phyloP scores from a whole-genome alignment of 2,797 vertebrate species.

The Anisognathus igniventris region DNA sequence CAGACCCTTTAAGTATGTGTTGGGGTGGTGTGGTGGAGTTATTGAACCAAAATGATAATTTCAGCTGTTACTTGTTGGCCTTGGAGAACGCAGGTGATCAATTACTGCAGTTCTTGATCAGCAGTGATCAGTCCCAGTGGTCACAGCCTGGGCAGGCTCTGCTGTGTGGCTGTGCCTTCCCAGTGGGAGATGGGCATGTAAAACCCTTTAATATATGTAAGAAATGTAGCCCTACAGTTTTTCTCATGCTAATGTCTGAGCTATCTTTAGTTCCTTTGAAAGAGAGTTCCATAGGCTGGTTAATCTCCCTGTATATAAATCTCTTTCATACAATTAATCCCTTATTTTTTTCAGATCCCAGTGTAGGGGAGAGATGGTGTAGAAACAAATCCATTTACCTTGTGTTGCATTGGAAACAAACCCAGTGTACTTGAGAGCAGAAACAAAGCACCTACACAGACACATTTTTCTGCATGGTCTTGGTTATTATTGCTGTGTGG shows the following conservation, averaged over 20 bases:
- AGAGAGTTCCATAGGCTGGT: not conserved
- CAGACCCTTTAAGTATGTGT: not conserved
- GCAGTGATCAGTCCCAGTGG: not conserved
- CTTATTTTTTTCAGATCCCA: not conserved
- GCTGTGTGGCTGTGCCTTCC: rapidly evolving
- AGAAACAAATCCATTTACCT: conserved; percentile 2
- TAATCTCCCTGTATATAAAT: conserved; percentile 29
- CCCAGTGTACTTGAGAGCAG: not conserved
- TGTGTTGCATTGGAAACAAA: not conserved
- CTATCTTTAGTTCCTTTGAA: not conserved
- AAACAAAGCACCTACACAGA: not conserved
- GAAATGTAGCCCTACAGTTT: not conserved
- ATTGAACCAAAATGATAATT: rapidly evolving
- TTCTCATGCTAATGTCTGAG: conserved; percentile 28
- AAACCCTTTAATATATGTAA: not conserved
- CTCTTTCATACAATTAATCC: conserved; percentile 13
- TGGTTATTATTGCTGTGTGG: not conserved
- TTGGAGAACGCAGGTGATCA: rapidly evolving
- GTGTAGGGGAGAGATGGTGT: not conserved
- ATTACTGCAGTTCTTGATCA: not conserved
- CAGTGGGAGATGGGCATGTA: not conserved
- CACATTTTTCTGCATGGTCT: not conserved
- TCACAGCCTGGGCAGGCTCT: not conserved
- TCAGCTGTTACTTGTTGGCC: not conserved
- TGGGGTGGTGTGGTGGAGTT: not conserved